phyloP scores from a whole-genome alignment of 1,140 invertebrate species.

The Thaumetopoea pityocampa region DNA sequence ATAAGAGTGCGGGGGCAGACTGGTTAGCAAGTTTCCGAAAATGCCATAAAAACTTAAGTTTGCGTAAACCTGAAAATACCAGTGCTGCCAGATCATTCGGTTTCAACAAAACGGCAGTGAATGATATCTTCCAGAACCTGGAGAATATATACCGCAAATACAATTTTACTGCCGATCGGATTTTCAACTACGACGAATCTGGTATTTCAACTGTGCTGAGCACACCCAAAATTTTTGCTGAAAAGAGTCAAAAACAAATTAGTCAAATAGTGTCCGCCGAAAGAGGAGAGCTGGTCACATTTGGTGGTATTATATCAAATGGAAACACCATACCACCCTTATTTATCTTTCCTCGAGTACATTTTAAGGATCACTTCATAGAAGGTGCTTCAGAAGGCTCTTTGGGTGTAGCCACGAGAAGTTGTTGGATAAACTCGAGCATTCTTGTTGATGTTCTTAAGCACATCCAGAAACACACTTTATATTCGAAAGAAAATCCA shows the following conservation, averaged over 20 bases:
- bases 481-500: conserved; percentile 4
- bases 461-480: conserved; percentile 5
- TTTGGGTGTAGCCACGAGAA: conserved; percentile 46
- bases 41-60: conserved; percentile 2
- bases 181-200: conserved; percentile 1
- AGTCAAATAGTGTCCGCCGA: conserved; percentile 55
- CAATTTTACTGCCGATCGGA: neutral
- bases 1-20: conserved; percentile 3
- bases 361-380: conserved; percentile 50
- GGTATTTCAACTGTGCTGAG: neutral
- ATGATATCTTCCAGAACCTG: neutral
- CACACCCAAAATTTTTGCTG: conserved; percentile 23
- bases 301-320: conserved; percentile 41
- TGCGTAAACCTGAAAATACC: conserved; percentile 6
- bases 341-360: conserved; percentile 47
- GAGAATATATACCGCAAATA: neutral
- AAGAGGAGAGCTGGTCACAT: conserved; percentile 51
- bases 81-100: neutral
- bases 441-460: neutral
- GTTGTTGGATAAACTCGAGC: conserved; percentile 66
- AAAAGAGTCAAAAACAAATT: conserved; percentile 40
- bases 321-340: conserved; percentile 52
- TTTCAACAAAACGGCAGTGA: conserved; percentile 1
- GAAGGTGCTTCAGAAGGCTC: conserved; percentile 56
- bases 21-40: conserved; percentile 1